A percentile compares a stretch with the other conserved stretches of the same genome.
Evolutionary conservation across 1,140 invertebrate species (phyloP).

Genomic region (Homarus americanus): DNA sequence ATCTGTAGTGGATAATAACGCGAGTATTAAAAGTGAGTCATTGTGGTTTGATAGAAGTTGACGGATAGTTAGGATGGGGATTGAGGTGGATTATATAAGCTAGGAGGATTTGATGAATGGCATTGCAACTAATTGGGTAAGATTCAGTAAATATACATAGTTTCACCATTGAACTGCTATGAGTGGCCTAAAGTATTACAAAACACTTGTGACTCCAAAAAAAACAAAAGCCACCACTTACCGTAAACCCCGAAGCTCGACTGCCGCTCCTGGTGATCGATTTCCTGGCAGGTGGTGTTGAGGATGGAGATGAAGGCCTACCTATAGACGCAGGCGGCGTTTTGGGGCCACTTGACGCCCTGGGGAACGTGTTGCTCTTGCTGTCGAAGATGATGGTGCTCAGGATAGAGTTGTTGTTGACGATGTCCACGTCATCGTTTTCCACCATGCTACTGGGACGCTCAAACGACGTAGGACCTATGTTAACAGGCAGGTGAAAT

Average conservation of each 20-base stretch:
- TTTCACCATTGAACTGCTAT: too few relatives aligned
- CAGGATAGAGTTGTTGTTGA: slow-evolving; percentile 24
- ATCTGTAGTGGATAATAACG: too few relatives aligned
- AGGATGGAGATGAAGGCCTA: not conserved
- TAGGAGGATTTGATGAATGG: too few relatives aligned
- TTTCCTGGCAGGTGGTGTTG: not conserved
- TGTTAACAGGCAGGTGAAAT: too few relatives aligned
- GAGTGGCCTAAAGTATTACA: too few relatives aligned
- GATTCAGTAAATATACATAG: too few relatives aligned
- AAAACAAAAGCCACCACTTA: not conserved
- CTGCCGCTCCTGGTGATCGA: not conserved
- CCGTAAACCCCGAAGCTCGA: slow-evolving; percentile 31
- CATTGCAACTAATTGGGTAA: too few relatives aligned
- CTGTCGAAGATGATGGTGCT: slow-evolving; percentile 34
- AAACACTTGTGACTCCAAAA: not conserved
- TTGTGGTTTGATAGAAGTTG: too few relatives aligned
- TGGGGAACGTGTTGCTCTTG: not conserved
- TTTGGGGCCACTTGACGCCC: not conserved
- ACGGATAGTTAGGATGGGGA: too few relatives aligned
- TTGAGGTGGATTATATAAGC: too few relatives aligned
- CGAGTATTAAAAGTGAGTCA: too few relatives aligned
- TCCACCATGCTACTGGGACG: slow-evolving; percentile 58
- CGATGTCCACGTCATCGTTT: slow-evolving; percentile 4
- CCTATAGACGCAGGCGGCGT: not conserved
- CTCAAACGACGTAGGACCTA: slow-evolving; percentile 16